Percentiles rank a stretch among this genome's conserved stretches.
Evolutionary conservation across 2,113 vertebrate species (phyloP).

Genomic region (Myodes glareolus): DNA sequence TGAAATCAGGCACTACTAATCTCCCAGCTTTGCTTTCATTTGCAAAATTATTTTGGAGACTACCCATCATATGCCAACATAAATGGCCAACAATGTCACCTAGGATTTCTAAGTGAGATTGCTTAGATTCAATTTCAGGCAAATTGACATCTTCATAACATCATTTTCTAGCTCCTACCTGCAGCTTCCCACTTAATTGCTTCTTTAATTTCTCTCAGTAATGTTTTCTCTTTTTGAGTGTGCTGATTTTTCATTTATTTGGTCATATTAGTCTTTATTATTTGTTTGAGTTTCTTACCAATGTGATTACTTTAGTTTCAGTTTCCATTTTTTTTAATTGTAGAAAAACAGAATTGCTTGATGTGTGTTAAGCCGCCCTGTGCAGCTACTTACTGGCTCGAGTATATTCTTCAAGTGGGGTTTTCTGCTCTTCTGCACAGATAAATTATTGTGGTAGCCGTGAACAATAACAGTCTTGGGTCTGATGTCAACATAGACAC

Average conservation of each 20-base stretch:
- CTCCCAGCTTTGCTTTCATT: not conserved
- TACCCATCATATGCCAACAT: not conserved
- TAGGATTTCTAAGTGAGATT: not conserved
- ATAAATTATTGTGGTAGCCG: not conserved
- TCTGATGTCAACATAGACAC: not conserved
- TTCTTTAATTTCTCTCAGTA: not conserved
- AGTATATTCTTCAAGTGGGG: not conserved
- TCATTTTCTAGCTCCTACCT: not conserved
- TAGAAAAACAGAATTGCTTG: not conserved
- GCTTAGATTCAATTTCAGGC: not conserved
- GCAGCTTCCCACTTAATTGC: not conserved
- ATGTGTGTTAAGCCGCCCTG: not conserved
- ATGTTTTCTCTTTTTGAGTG: not conserved
- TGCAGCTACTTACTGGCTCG: not conserved
- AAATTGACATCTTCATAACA: not conserved
- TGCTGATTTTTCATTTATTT: not conserved
- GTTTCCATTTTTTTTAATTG: not conserved
- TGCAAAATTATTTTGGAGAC: not conserved
- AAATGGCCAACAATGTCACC: not conserved
- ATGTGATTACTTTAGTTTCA: constrained; percentile 10
- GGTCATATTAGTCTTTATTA: not conserved
- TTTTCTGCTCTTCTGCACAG: not conserved
- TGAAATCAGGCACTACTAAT: not conserved
- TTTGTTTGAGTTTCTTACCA: not conserved
- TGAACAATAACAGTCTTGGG: not conserved